Evolutionary conservation across 2,113 vertebrate species (phyloP).

Genomic region (Apodemus sylvaticus): DNA sequence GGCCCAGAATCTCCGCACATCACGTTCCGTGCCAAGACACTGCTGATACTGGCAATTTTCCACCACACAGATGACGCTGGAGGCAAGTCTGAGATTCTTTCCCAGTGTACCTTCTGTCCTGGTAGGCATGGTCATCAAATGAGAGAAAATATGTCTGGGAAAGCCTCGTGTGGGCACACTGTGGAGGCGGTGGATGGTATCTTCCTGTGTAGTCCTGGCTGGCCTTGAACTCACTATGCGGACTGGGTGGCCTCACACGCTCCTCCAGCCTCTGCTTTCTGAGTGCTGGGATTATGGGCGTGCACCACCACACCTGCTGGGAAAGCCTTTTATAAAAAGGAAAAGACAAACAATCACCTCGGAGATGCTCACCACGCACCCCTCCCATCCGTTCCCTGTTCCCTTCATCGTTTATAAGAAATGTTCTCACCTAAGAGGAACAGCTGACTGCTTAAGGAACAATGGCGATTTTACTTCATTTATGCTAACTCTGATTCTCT

Average conservation of each 20-base stretch:
- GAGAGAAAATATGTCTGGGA: not conserved
- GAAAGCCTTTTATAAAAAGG: constrained; percentile 7
- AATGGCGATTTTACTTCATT: not conserved
- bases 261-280: not conserved
- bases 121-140: not conserved
- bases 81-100: not conserved
- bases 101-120: constrained; percentile 9
- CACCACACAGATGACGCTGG: not conserved
- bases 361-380: not conserved
- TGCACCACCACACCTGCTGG: not conserved
- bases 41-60: not conserved
- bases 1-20: not conserved
- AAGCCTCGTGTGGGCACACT: not conserved
- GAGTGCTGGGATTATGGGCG: not conserved
- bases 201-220: not conserved
- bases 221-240: not conserved
- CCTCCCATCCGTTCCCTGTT: not conserved
- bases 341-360: not conserved
- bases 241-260: not conserved
- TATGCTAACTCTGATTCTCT: not conserved
- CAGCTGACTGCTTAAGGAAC: not conserved
- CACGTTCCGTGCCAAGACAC: not conserved
- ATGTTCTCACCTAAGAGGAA: not conserved
- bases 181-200: not conserved
- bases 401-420: not conserved